phyloP scores from a whole-genome alignment of 2,797 vertebrate genomes.

The Tiaroga cobitis region DNA sequence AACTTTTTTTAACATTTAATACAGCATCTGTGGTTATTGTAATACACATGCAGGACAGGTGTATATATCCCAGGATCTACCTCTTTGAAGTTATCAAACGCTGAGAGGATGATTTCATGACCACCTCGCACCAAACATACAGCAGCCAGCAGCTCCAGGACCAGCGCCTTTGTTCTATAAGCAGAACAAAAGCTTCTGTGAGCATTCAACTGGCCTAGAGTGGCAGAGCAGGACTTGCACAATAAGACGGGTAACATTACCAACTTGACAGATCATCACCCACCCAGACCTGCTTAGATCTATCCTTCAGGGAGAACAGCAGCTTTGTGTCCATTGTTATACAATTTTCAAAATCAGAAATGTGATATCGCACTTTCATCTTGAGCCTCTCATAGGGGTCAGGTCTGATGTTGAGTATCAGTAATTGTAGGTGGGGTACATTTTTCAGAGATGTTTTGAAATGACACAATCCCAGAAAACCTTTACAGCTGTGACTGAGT shows the following conservation, averaged over 20 bases:
- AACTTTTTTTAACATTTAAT: not conserved
- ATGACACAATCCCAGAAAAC: slow-evolving; percentile 7
- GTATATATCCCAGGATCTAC: slow-evolving; percentile 69
- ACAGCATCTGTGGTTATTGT: slow-evolving; percentile 12
- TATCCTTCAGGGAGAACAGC: slow-evolving; percentile 55
- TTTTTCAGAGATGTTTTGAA: slow-evolving; percentile 16
- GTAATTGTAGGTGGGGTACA: slow-evolving; percentile 1
- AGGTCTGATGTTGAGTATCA: slow-evolving; percentile 15
- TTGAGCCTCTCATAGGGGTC: slow-evolving; percentile 30
- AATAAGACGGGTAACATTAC: slow-evolving; percentile 56
- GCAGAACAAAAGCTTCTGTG: slow-evolving; percentile 58
- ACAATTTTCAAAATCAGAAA: slow-evolving; percentile 56
- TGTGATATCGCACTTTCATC: slow-evolving; percentile 37
- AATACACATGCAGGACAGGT: not conserved
- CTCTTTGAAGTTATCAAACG: slow-evolving; percentile 99
- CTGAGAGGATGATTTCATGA: slow-evolving; percentile 96
- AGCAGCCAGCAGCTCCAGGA: slow-evolving; percentile 93
- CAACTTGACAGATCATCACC: slow-evolving; percentile 55
- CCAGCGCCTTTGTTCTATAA: slow-evolving; percentile 92
- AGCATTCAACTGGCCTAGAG: slow-evolving; percentile 35
- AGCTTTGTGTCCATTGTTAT: slow-evolving; percentile 53
- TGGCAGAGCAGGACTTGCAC: slow-evolving; percentile 36
- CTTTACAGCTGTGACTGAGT: not conserved
- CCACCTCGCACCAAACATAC: slow-evolving; percentile 96
- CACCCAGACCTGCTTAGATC: slow-evolving; percentile 47